phyloP scores from a whole-genome alignment of 2,888 invertebrate genomes.

The Dasysyrphus tricinctus region DNA sequence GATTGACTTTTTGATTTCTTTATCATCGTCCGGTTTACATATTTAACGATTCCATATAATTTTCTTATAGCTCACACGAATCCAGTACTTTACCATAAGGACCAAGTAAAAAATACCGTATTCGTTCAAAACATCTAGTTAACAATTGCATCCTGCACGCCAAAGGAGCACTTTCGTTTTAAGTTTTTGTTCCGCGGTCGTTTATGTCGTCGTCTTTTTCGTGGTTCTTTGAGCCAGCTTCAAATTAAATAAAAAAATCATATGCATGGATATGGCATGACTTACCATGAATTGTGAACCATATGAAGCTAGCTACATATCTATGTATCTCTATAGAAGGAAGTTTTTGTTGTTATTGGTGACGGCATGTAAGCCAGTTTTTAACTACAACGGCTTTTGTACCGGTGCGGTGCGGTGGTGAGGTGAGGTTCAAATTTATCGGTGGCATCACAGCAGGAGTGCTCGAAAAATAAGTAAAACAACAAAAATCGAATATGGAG shows the following conservation, averaged over 20 bases:
- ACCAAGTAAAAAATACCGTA: not conserved
- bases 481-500: conserved; percentile 15
- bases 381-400: conserved; percentile 39
- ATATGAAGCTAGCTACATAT: not conserved
- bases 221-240: conserved; percentile 6
- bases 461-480: conserved; percentile 14
- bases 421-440: conserved; percentile 52
- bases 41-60: no score
- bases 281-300: conserved; percentile 18
- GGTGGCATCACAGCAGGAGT: conserved; percentile 54
- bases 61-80: not conserved
- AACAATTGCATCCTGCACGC: conserved; percentile 49
- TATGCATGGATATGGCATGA: conserved; percentile 25
- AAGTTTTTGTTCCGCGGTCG: conserved; percentile 16
- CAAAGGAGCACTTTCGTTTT: conserved; percentile 11
- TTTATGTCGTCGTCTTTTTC: conserved; percentile 21
- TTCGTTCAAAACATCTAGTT: conserved; percentile 26
- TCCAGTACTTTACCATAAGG: not conserved
- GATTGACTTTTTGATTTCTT: no score
- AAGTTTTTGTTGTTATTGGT: conserved; percentile 14
- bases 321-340: not conserved
- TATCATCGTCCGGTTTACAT: no score
- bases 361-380: conserved; percentile 17
- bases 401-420: conserved; percentile 10
- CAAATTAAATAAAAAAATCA: conserved; percentile 5